Base-by-base conservation (phyloP, 2,797 vertebrate species). In the Lophura swinhoii region DNA sequence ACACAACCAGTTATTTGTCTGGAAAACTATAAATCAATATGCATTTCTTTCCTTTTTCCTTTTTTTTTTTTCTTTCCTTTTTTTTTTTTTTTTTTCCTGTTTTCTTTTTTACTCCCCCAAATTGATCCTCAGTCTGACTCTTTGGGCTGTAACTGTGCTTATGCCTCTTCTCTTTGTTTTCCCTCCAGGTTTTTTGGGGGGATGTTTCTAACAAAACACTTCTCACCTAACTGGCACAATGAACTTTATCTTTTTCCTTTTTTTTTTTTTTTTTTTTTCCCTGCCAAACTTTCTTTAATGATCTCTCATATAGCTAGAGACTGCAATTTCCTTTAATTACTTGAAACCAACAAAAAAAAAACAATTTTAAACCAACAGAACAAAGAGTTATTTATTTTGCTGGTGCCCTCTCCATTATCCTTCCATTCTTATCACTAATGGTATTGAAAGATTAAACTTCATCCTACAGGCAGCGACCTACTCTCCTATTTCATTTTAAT, bases 371-470 rank as follows among this genome's bases (percentile, higher is more conserved):
- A 88, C 37, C 37, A 69, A 78, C 12, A 86, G 87, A 82, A 87
- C 21, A 83, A 75, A 59, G 78, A 91, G 14, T 13, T n/a, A 84
- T 95, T 86, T 94, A 24, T 89, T 72, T 93, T 88, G 81, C 90
- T 68, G 21, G 14, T 94, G 43, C 59, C 72, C 60, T 76, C 24
- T 88, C 10, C 13, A 33, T 74, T 92, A 91, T 90, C 75, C 84
- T 91, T 92, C 71, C 51, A 46, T 83, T 85, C 79, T 91, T 83
- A 73, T 39, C 7, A 2, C 21, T 94, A 94, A 92, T 74, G 59
- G 22, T 83, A 89, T 53, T 75, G 71, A 90, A 72, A 94, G 82
- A 96, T 96, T 96, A 95, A 96, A 88, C 93, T 90, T 90, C 84
- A 89, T 94, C 88, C 86, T 94, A 91, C 72, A 93, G 90, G 82